A percentile compares a stretch with the other conserved stretches of the same genome.
phyloP scores from a whole-genome alignment of 2,888 invertebrate genomes.

The Lepidonotus clava region DNA sequence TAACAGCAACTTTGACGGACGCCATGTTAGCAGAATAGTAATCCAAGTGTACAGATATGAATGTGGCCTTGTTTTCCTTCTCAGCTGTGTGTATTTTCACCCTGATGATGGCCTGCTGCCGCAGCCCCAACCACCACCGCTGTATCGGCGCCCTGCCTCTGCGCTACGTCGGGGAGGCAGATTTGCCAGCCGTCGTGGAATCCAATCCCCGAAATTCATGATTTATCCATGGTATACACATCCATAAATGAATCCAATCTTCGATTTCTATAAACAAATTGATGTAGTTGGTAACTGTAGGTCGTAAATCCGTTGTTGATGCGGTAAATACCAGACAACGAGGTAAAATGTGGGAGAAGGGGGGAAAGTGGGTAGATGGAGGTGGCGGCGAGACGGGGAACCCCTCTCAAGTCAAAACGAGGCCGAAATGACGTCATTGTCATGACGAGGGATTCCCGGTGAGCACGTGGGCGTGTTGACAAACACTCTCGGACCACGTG shows the following conservation, averaged over 20 bases:
- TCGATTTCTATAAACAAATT: not conserved
- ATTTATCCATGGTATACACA: not conserved
- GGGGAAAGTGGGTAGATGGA: not conserved
- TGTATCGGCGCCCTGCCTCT: not conserved
- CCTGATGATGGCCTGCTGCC: not conserved
- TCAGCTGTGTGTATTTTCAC: not conserved
- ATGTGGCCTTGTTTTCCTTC: not conserved
- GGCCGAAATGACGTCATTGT: not conserved
- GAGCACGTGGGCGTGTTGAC: conserved; percentile 22
- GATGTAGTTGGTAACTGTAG: not conserved
- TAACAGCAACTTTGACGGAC: conserved; percentile 84
- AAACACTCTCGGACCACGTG: too few species aligned
- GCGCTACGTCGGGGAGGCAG: not conserved
- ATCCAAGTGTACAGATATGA: not conserved
- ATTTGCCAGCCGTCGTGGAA: not conserved
- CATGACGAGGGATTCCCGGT: not conserved
- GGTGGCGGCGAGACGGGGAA: not conserved
- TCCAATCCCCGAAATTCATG: not conserved
- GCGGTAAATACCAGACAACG: not conserved
- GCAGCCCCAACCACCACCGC: not conserved
- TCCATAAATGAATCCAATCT: not conserved
- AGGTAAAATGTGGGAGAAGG: not conserved
- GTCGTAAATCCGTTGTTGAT: not conserved
- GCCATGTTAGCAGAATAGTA: conserved; percentile 84
- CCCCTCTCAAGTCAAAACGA: not conserved